Evolutionary conservation across 2,797 vertebrate genomes (phyloP), one percentile per base, ranked within the genome.

Genomic region (Dendrocincla tyrannina): DNA sequence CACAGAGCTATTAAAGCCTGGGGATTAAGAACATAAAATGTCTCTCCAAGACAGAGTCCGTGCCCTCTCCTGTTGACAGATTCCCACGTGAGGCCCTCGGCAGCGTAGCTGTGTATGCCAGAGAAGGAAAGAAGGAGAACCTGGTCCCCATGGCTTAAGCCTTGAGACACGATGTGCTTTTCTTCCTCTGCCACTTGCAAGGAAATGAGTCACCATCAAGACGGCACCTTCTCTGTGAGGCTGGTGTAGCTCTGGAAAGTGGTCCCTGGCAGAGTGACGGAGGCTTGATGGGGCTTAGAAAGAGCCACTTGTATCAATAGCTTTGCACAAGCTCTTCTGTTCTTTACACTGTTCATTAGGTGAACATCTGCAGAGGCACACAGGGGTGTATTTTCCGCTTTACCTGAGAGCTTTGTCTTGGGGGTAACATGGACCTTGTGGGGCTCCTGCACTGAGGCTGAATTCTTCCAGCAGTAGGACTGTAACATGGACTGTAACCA

Each of bases 171-270:
- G 5, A 11, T 16, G 49, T 76, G 49, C 35, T 77, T 77, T 58
- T 75, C 56, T 56, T 81, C 41, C 50, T 74, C 52, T 56, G 63
- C 78, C n/a, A 11, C 83, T 85, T 0, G 0, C 67, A 39, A 64
- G 50, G 58, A 55, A 74, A 79, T 32, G 75, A 22, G 23, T 88
- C 60, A 56, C 52, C 3, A 9, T 7, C 60, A 32, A 50, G 60
- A 55, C 0, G 0, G 32, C 72, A 49, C 44, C 52, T 72, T 64
- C 32, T 60, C 27, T 0, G 4, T 68, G 33, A 74, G 62, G 53
- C 6, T 83, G 70, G 39, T 69, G 63, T 15, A 46, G 75, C 66
- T 74, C 22, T 75, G 73, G 41, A 67, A 74, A n/a, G 23, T 6
- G 33, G 35, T 42, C n/a, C 35, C 58, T 80, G 44, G 56, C n/a